A percentile compares a stretch with the other conserved stretches of the same genome.
Conservation (phyloP, 1,140 invertebrate species). For the Ladona fulva region DNA sequence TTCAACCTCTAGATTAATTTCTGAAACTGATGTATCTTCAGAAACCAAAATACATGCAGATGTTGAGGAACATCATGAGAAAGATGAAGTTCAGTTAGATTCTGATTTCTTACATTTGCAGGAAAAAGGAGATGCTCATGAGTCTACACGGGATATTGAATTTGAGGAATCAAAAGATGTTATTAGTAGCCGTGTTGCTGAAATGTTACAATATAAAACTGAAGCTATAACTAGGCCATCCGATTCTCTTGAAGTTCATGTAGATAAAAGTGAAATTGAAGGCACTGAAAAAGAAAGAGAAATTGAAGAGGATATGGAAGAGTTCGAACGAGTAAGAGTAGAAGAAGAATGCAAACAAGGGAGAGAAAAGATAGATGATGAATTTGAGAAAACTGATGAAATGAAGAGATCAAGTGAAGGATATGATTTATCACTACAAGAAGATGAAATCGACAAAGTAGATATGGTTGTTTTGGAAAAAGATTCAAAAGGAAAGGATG, state of each 20-base stretch:
- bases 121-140: conserved; percentile 21
- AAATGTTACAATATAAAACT: conserved; percentile 30
- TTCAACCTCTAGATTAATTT: not conserved
- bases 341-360: conserved; percentile 18
- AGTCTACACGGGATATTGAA: conserved; percentile 21
- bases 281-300: conserved; percentile 38
- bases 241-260: conserved; percentile 40
- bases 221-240: conserved; percentile 33
- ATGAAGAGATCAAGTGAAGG: not conserved
- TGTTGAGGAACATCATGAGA: conserved; percentile 12
- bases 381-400: conserved; percentile 20
- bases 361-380: conserved; percentile 21
- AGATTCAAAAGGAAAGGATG: not conserved
- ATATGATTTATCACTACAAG: not conserved
- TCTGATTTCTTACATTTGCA: conserved; percentile 12
- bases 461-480: not conserved
- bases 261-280: conserved; percentile 44
- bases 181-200: conserved; percentile 22
- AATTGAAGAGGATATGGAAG: conserved; percentile 32
- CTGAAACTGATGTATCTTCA: not conserved
- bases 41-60: not conserved
- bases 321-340: conserved; percentile 29
- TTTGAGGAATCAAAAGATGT: conserved; percentile 23
- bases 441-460: conserved; percentile 9
- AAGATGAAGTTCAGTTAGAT: conserved; percentile 18